These are phyloP conservation scores for Craseonycteris thonglongyai DNA, from an alignment of 2,113 vertebrate species.

Conservation along the genomic window DNA sequence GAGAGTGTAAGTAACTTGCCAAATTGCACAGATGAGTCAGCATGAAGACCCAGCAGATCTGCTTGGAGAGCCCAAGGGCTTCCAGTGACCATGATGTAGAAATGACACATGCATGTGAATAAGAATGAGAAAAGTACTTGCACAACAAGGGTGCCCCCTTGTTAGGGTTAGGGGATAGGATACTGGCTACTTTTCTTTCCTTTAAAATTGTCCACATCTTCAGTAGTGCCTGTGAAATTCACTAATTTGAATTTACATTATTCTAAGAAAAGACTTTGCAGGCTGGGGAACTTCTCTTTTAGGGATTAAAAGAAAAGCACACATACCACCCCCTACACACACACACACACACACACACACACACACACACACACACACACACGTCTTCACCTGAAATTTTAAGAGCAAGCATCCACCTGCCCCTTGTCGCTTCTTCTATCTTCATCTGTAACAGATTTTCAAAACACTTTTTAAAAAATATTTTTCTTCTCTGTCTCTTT, in stretches of 20 bases:
- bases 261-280: background rate
- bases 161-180: background rate
- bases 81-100: background rate
- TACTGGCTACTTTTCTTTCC: background rate
- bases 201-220: background rate
- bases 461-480: background rate
- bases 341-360: too few species aligned
- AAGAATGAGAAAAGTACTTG: background rate
- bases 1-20: background rate
- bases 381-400: background rate
- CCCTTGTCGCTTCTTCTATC: background rate
- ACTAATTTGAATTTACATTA: background rate
- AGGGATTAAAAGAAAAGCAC: background rate
- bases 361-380: too few species aligned
- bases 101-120: background rate
- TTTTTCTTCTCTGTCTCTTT: background rate
- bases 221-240: background rate
- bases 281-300: background rate
- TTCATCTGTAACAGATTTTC: background rate
- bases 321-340: accelerated
- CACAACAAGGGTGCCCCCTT: background rate
- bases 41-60: background rate
- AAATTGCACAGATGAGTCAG: background rate
- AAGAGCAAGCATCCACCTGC: background rate
- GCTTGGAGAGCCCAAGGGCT: background rate